These are phyloP conservation scores for Mimachlamys varia DNA, from an alignment of 2,888 invertebrate genomes.

Conservation along the genomic window DNA sequence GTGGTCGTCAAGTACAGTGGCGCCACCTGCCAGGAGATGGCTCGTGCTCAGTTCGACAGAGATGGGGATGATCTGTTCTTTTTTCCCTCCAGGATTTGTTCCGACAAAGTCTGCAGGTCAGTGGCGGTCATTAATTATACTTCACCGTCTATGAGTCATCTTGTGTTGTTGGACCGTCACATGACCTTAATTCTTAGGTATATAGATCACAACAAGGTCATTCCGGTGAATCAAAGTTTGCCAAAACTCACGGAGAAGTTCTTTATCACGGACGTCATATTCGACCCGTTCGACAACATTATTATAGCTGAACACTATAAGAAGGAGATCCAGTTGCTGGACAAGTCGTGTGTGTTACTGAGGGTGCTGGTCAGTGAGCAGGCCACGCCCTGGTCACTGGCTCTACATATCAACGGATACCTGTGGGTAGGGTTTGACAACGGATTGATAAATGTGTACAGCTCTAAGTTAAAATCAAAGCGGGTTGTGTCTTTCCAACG, in stretches of 20 bases:
- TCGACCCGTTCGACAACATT: neutral
- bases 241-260: neutral
- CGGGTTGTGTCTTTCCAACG: neutral
- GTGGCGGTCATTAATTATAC: neutral
- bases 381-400: neutral
- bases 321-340: neutral
- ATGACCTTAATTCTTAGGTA: neutral
- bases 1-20: slow-evolving; percentile 2
- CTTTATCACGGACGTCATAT: slow-evolving; percentile 5
- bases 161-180: neutral
- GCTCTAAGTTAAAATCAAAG: neutral
- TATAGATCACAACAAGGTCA: neutral
- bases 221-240: neutral
- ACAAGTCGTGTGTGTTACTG: neutral
- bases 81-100: neutral
- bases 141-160: neutral
- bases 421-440: neutral
- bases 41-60: neutral
- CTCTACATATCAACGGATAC: neutral
- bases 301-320: neutral
- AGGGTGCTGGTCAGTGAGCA: neutral
- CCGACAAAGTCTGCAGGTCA: neutral
- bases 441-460: neutral
- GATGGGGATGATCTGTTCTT: neutral
- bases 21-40: slow-evolving; percentile 13